Evolutionary conservation across 2,797 vertebrate species (phyloP), one percentile per base, ranked within the genome.

Genomic region (Lates japonicus): DNA sequence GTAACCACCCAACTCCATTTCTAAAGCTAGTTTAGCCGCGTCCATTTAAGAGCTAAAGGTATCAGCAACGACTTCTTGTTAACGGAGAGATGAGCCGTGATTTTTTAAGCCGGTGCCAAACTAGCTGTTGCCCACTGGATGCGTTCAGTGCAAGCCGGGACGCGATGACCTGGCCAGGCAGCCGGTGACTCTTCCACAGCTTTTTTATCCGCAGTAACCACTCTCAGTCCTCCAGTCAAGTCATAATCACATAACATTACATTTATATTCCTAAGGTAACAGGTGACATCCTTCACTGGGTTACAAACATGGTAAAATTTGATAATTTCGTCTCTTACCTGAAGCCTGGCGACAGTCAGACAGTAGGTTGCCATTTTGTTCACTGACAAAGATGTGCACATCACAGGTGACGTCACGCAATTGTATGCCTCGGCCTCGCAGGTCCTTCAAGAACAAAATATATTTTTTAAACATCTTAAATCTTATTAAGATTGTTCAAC

Each of bases 361-460:
- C 96, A 97, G 96, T 98, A 98, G 33, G 97, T 96, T 96, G 97
- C 97, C 98, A 99, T 99, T 98, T 99, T 98, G 97, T 96, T 96
- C 97, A 97, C 97, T 98, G 98, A 99, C 97, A 98, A 98, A 98
- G 97, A 98, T 98, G 96, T 93, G 97, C 93, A 95, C 95, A 93
- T 9, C 74, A 0, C n/a, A 14, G 22, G 88, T 97, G 94, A 96
- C 97, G 97, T 96, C 87, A 90, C 60, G 0, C 0, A 0, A 48
- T 83, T 87, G 7, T 85, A 60, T 9, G 8, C 3, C 3, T 1
- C 12, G 57, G 19, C 31, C 37, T 13, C 1, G 22, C 62, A 79
- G 78, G 88, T 89, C 88, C 90, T 88, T 3, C 0, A 84, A 85
- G 86, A 3, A 58, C 31, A 49, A 67, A 58, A 60, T 0, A 22